Base-by-base conservation (phyloP, 1,140 invertebrate genomes). In the Cotesia vestalis region DNA sequence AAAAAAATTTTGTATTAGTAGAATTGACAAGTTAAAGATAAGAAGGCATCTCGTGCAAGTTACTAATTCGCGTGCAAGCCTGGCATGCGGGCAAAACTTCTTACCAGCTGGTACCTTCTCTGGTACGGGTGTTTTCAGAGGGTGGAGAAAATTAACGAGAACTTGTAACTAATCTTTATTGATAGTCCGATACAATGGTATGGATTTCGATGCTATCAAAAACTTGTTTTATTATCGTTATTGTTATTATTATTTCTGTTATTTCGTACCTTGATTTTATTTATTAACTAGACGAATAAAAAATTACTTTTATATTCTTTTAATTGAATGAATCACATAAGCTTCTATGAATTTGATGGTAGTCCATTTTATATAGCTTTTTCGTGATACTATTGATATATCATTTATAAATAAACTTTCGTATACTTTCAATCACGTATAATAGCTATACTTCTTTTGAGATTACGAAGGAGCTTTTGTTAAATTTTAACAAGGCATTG, bases 51-150 rank as follows among this genome's bases (percentile, higher is more conserved):
- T 60, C 60, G 60, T 62, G 60, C 36, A 12, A 35, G 35, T n/a
- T 35, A 36, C 60, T 62, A 62, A 62, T 62, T 62, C 35, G 60
- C 60, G 60, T 62, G 60, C 60, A 36, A 5, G 12, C 5, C 20
- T 27, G 17, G 59, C 27, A 60, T 60, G 59, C 59, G 20, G 59
- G 2, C 20, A 35, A 35, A 35, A 60, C 14, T 60, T 20, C 53
- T 57, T 20, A 20, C 60, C 60, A 62, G 60, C 60, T 62, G 60
- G 60, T 62, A 62, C 60, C 34, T 38, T 62, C 60, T 62, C 60
- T 46, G 40, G 60, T 62, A 62, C 60, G 60, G 11, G 60, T 11
- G 12, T 17, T 17, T 57, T 14, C 14, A n/a, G 35, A 38, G 34
- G 60, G 60, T 36, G 34, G 27, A 36, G 60, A 27, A 62, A 62